phyloP scores from a whole-genome alignment of 2,113 vertebrate genomes.

The Arizona elegans region DNA sequence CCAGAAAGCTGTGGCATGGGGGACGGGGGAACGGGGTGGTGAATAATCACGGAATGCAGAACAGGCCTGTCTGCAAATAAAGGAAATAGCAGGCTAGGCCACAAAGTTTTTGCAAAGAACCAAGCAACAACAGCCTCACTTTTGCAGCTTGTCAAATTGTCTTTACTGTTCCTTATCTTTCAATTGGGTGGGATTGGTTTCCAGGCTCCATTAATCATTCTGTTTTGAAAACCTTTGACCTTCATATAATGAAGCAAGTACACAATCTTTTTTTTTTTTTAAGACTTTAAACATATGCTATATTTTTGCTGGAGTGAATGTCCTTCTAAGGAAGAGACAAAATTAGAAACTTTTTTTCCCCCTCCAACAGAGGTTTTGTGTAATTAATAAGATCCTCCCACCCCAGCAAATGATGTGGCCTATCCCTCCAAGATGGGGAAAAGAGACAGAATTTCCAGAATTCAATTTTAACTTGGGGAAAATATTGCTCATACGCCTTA shows the following conservation, averaged over 20 bases:
- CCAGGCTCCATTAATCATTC: constrained; percentile 52
- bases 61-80: neutral
- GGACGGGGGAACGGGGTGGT: neutral
- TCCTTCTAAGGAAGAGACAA: constrained; percentile 31
- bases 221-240: constrained; percentile 55
- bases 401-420: neutral
- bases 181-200: constrained; percentile 43
- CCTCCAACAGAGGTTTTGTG: neutral
- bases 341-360: neutral
- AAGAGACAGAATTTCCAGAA: neutral
- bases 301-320: constrained; percentile 7
- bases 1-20: constrained; percentile 7
- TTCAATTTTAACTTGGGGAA: constrained; percentile 21
- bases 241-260: constrained; percentile 17
- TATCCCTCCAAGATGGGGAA: neutral
- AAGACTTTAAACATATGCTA: neutral
- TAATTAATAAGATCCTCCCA: neutral
- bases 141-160: constrained; percentile 16
- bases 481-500: neutral
- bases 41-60: neutral
- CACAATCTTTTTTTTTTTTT: neutral
- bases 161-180: constrained; percentile 46
- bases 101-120: constrained; percentile 25
- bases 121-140: constrained; percentile 23
- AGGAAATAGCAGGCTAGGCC: constrained; percentile 1